Percentiles rank a stretch among this genome's conserved stretches.
phyloP scores from a whole-genome alignment of 1,140 invertebrate species.

The Oppia nitens region DNA sequence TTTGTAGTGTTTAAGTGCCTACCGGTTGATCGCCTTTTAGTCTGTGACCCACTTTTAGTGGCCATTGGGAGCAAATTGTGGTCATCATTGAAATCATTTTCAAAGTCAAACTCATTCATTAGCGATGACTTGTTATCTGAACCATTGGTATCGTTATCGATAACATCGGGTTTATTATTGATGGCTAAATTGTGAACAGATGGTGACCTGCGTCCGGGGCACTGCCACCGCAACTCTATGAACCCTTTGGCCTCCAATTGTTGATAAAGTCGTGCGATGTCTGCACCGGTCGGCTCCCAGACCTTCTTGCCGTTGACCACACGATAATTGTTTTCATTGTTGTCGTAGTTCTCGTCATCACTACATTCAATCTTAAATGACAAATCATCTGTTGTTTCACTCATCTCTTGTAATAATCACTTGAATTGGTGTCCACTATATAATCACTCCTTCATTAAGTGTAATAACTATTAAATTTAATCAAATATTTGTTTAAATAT shows the following conservation, averaged over 20 bases:
- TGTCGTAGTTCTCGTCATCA: background rate
- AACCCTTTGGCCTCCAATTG: conserved; percentile 15
- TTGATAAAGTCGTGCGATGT: conserved; percentile 16
- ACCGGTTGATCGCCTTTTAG: too few species aligned
- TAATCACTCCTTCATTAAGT: too few species aligned
- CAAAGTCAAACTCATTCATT: conserved; percentile 13
- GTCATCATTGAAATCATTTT: conserved; percentile 5
- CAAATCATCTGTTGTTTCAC: background rate
- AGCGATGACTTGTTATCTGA: background rate
- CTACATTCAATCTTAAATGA: background rate
- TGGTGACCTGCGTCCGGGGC: conserved; percentile 18
- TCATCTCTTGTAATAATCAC: too few species aligned
- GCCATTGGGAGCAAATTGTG: background rate
- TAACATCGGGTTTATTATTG: background rate
- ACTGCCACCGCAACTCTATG: conserved; percentile 17
- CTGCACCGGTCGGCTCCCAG: conserved; percentile 17
- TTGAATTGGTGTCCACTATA: too few species aligned
- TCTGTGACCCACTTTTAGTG: background rate
- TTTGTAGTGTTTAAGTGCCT: too few species aligned
- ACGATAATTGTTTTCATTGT: background rate
- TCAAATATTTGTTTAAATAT: too few species aligned
- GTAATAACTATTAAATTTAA: too few species aligned
- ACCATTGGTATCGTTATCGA: background rate
- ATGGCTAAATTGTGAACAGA: background rate
- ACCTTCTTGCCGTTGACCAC: background rate